Conservation (phyloP, 2,888 invertebrate genomes). For the Acrobasis repandana region DNA sequence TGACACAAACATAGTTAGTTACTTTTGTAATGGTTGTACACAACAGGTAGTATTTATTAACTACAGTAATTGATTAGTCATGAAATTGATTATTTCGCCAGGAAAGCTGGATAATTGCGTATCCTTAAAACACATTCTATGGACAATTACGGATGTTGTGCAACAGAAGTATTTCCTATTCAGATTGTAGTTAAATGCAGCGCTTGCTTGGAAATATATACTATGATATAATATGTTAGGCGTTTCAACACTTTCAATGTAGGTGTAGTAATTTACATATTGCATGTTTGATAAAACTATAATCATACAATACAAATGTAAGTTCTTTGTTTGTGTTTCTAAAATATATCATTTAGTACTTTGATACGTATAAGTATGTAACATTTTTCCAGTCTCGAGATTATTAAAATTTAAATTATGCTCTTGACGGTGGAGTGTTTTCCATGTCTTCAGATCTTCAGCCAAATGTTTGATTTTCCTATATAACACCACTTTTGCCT, state of each 20-base stretch:
- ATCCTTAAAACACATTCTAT: slow-evolving; percentile 9
- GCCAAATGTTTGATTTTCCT: too few species aligned
- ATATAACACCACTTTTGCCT: too few species aligned
- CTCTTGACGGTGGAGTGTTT: too few species aligned
- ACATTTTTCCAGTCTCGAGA: too few species aligned
- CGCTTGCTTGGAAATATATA: background rate
- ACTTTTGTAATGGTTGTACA: background rate
- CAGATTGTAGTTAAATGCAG: background rate
- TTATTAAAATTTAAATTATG: too few species aligned
- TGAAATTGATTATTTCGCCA: background rate
- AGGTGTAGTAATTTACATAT: background rate
- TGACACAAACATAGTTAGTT: background rate
- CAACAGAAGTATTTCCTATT: slow-evolving; percentile 2
- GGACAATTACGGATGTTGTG: slow-evolving; percentile 5
- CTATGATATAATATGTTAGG: background rate
- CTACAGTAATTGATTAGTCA: slow-evolving; percentile 2
- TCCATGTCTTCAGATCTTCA: too few species aligned
- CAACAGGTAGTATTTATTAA: background rate
- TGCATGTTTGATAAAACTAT: background rate
- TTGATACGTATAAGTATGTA: too few species aligned
- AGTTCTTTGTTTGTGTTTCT: too few species aligned
- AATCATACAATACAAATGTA: background rate
- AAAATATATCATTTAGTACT: too few species aligned
- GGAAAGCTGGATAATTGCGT: background rate
- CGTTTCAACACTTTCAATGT: background rate